Evolutionary conservation across 2,888 invertebrate species (phyloP).

Genomic region (Drosophila pseudotalamancana): DNA sequence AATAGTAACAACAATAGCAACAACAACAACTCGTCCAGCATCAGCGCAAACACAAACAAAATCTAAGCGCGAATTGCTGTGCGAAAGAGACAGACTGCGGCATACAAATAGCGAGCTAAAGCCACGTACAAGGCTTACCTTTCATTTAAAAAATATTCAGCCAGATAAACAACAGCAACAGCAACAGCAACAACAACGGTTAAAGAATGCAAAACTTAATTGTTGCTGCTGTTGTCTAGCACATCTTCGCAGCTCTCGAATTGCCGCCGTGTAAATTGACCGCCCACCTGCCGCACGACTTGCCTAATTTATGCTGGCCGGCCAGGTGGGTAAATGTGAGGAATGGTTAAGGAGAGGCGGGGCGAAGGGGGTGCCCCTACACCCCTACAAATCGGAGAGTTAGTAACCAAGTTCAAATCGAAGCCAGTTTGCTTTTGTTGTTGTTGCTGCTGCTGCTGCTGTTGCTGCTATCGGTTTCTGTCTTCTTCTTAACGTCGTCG

Average conservation of each 20-base stretch:
- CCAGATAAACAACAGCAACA: slow-evolving; percentile 4
- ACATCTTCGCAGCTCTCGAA: slow-evolving; percentile 28
- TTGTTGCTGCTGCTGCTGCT: slow-evolving; percentile 11
- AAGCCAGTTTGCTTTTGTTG: slow-evolving; percentile 14
- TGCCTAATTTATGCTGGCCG: slow-evolving; percentile 47
- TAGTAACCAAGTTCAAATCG: slow-evolving; percentile 33
- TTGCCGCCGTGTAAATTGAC: slow-evolving; percentile 19
- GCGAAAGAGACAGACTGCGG: slow-evolving; percentile 6
- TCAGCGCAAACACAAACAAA: slow-evolving; percentile 32
- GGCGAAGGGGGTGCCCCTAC: not conserved
- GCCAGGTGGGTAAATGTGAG: no score
- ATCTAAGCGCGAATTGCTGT: slow-evolving; percentile 4
- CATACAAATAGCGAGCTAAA: slow-evolving; percentile 28
- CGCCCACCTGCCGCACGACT: slow-evolving; percentile 52
- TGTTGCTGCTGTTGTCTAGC: slow-evolving; percentile 29
- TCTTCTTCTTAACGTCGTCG: slow-evolving; percentile 49
- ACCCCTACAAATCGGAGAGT: slow-evolving; percentile 8
- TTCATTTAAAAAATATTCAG: slow-evolving; percentile 21
- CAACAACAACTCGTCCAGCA: slow-evolving; percentile 36
- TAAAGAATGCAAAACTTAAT: slow-evolving; percentile 44
- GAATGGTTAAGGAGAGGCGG: not conserved
- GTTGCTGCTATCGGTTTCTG: slow-evolving; percentile 28
- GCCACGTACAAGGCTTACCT: slow-evolving; percentile 49
- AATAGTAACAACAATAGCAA: not conserved
- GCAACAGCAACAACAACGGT: not conserved